phyloP scores from a whole-genome alignment of 2,113 vertebrate genomes.

The Pelodiscus sinensis region DNA sequence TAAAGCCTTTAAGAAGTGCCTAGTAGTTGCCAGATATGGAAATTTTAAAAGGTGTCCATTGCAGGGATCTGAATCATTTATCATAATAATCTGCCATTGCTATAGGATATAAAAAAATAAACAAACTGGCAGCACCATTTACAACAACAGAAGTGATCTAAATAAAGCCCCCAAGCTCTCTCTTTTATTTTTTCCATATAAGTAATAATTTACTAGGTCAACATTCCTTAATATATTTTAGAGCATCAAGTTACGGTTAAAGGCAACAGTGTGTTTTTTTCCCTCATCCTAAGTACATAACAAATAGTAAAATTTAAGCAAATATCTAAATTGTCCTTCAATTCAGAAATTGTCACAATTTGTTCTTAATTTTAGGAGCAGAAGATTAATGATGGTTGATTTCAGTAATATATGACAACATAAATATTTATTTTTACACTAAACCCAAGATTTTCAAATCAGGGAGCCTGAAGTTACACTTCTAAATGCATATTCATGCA shows the following conservation, averaged over 20 bases:
- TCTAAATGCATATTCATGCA: background rate
- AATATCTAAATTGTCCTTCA: background rate
- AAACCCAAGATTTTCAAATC: background rate
- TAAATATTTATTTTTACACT: background rate
- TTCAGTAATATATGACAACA: background rate
- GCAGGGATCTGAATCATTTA: conserved; percentile 77
- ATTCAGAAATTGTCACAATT: background rate
- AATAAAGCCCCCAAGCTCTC: conserved; percentile 32
- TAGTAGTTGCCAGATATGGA: conserved; percentile 74
- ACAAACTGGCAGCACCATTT: conserved; percentile 62
- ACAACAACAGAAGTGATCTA: conserved; percentile 66
- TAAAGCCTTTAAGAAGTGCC: conserved; percentile 65
- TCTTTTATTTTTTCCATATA: background rate
- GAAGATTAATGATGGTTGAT: background rate
- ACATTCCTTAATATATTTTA: background rate
- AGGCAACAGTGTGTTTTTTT: background rate
- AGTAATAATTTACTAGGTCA: conserved; percentile 12
- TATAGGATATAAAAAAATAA: conserved; percentile 72
- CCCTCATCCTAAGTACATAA: background rate
- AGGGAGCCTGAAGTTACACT: background rate
- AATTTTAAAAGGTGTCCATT: conserved; percentile 69
- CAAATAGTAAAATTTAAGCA: background rate
- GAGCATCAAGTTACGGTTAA: background rate
- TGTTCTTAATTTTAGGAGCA: background rate
- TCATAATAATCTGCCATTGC: conserved; percentile 76